These are phyloP conservation scores for Agrotis segetum DNA, from an alignment of 2,888 invertebrate genomes.

Conservation along the genomic window DNA sequence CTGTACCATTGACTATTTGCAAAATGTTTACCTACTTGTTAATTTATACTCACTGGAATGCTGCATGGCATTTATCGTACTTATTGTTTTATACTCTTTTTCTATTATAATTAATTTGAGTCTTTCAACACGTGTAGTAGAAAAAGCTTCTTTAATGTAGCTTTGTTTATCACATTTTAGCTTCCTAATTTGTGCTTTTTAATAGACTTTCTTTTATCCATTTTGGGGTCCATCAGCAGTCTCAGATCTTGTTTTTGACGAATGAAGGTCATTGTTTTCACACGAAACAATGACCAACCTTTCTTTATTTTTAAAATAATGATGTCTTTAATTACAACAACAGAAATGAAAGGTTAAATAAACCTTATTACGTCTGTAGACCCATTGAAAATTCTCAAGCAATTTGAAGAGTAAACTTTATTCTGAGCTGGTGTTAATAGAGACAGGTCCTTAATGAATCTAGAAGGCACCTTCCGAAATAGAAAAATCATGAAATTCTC, in stretches of 20 bases:
- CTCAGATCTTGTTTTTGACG: slow-evolving; percentile 9
- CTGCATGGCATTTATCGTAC: too few relatives aligned
- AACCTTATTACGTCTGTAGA: background rate
- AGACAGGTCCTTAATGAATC: too few relatives aligned
- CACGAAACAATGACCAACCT: slow-evolving; percentile 25
- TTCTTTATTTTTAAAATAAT: background rate
- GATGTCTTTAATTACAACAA: background rate
- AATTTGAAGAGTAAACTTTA: background rate
- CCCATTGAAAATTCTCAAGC: background rate
- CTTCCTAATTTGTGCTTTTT: background rate
- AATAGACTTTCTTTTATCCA: background rate
- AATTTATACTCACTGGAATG: too few relatives aligned
- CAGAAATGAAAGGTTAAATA: background rate
- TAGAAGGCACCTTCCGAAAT: too few relatives aligned
- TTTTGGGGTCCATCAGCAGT: background rate
- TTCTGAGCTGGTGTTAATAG: too few relatives aligned
- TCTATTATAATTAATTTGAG: too few relatives aligned
- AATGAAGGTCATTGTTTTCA: slow-evolving; percentile 24
- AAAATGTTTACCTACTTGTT: too few relatives aligned
- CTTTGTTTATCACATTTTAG: background rate
- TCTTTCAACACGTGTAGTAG: too few relatives aligned
- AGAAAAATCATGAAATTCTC: too few relatives aligned
- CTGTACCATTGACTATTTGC: background rate
- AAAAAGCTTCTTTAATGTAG: too few relatives aligned
- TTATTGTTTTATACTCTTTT: too few relatives aligned